Evolutionary conservation across 2,888 invertebrate genomes (phyloP), one percentile per base, ranked within the genome.

Genomic region (Aphodius sticticus): DNA sequence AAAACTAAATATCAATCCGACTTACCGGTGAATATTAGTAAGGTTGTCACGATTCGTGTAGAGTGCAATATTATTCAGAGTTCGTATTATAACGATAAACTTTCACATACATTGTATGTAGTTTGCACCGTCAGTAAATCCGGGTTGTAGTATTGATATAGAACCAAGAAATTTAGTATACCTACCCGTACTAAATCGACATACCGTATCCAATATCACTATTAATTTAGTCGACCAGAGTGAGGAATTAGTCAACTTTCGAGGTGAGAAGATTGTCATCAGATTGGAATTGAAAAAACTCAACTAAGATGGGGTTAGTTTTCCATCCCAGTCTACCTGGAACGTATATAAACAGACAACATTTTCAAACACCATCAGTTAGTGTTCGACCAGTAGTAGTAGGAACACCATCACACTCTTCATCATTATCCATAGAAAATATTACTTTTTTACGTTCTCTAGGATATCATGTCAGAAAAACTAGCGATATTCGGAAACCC

Each of bases 131-230:
- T 81, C 82, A 69, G 85, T 86, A 14, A 82, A 83, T 16, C 85
- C 87, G 15, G 87, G 88, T 6, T 88, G 85, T 85, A 86, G 86
- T 84, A 85, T 87, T 69, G 83, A 86, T 76, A 87, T 87, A 81
- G 84, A 84, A 15, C 86, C 86, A 5, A 80, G 77, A 79, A 86
- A 85, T 82, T 83, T 86, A 9, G n/a, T 81, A 6, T 80, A 81
- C 71, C 69, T 81, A 53, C 80, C 80, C 12, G 16, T 78, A 16
- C 78, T 70, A 36, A 16, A 12, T 12, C 36, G 14, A 81, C 80
- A 7, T 76, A 78, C n/a, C 26, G 26, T 26, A 26, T 26, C 26
- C 26, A 76, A 76, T 70, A 81, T 80, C 9, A 80, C 81, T 0
- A 16, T 81, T n/a, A n/a, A n/a, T n/a, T n/a, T n/a, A n/a, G n/a